Evolutionary conservation across 2,888 invertebrate genomes (phyloP), one percentile per base, ranked within the genome.

Genomic region (Morinoia aosen): DNA sequence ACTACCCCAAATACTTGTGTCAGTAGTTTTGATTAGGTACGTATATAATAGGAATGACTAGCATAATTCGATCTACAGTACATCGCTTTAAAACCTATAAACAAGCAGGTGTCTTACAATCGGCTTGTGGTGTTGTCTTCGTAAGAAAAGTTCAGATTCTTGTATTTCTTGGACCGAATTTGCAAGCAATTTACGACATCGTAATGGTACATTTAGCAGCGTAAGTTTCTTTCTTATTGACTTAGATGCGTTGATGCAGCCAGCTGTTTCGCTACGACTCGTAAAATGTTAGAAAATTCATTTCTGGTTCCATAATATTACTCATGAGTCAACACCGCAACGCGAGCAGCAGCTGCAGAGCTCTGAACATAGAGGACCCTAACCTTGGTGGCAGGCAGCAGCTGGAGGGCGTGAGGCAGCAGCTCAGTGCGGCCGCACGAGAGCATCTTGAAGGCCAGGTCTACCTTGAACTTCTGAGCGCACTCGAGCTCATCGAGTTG

Each of bases 381-480:
- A 40, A 97, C 97, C 61, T 98, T 98, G 0, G 98, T 97, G 0
- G 98, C 97, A 0, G 99, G 98, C 96, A 99, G 97, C 4, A 99
- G 97, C 5, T 98, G 98, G n/a, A 98, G 97, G 0, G 98, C 98
- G 97, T 98, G 98, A 0, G 98, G 98, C 95, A 98, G 98, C 25
- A 99, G 97, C 97, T 99, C 99, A 0, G 98, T 98, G 2, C 98
- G 97, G 0, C 98, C 99, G n/a, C 98, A 98, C 4, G 98, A 98
- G 97, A 99, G 97, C 97, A 99, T 98, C 93, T 98, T 98, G 97
- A 99, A 99, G 0, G 98, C 98, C 96, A 99, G 90, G 95, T 97
- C 96, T 16, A 96, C 95, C 58, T 97, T 96, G 95, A 96, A 96
- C 93, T 98, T 98, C 39, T 98, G 97, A 0, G 98, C 98, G 97